Evolutionary conservation across 1,140 invertebrate genomes (phyloP).

Genomic region (Psix sp.): DNA sequence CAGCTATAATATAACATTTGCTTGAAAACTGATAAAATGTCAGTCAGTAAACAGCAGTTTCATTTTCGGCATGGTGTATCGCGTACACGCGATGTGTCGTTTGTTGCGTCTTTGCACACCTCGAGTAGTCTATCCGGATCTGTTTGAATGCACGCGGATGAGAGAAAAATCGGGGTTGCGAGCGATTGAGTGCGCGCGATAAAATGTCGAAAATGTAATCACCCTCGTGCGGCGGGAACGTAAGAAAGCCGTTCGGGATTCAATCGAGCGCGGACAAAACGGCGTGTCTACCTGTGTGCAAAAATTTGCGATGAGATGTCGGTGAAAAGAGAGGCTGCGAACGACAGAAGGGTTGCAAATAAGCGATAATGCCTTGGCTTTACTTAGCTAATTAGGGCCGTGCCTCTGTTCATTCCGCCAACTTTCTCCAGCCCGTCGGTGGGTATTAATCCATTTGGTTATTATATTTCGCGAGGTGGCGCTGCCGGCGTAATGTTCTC

Average conservation of each 20-base stretch:
- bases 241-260: constrained; percentile 45
- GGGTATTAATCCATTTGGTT: constrained; percentile 74
- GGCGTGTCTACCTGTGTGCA: background rate
- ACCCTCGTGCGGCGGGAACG: constrained; percentile 5
- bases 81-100: constrained; percentile 19
- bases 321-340: constrained; percentile 23
- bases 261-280: constrained; percentile 47
- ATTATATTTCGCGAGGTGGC: constrained; percentile 71
- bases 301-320: background rate
- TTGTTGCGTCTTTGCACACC: no score
- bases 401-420: constrained; percentile 52
- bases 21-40: no score
- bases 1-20: no score
- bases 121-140: constrained; percentile 61
- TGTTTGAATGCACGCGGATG: constrained; percentile 51
- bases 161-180: constrained; percentile 19
- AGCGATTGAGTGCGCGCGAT: constrained; percentile 31
- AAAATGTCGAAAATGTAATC: constrained; percentile 34
- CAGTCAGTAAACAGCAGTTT: no score
- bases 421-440: constrained; percentile 54
- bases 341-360: constrained; percentile 68
- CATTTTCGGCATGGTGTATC: no score
- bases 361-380: constrained; percentile 76
- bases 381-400: constrained; percentile 76
- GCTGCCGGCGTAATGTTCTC: constrained; percentile 71